Percentiles rank a stretch among this genome's conserved stretches.
These are phyloP conservation scores for Tryphoninae sp. DNA, from an alignment of 2,888 invertebrate genomes.

Conservation along the genomic window DNA sequence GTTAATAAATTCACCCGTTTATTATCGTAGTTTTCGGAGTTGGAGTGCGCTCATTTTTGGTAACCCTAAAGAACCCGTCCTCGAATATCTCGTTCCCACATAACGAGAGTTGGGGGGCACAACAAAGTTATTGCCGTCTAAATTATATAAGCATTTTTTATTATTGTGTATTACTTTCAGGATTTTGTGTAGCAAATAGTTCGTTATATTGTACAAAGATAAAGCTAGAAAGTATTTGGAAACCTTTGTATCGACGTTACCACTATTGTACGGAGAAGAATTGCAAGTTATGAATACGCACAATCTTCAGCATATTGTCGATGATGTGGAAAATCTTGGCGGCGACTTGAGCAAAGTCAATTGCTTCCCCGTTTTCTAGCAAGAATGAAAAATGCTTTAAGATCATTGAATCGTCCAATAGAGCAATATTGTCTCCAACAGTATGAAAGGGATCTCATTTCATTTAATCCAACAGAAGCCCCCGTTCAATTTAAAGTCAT, in stretches of 20 bases:
- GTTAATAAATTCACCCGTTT: too few species aligned
- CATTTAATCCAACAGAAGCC: background rate
- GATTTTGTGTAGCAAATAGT: constrained; percentile 27
- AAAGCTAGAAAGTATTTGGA: constrained; percentile 33
- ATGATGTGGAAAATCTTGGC: constrained; percentile 27
- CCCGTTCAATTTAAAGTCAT: background rate
- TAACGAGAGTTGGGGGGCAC: too few species aligned
- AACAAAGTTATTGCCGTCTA: too few species aligned
- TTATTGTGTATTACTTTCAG: background rate
- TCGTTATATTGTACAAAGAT: constrained; percentile 6
- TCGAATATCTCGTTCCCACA: too few species aligned
- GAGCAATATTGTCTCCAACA: constrained; percentile 34
- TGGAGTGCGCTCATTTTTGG: too few species aligned
- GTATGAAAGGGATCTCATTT: constrained; percentile 27
- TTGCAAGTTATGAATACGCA: constrained; percentile 25
- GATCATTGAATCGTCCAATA: constrained; percentile 14
- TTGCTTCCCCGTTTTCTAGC: constrained; percentile 38
- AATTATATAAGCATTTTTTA: too few species aligned
- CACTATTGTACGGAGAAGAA: constrained; percentile 20
- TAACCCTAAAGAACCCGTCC: too few species aligned
- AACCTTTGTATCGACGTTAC: constrained; percentile 11
- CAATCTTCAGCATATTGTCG: constrained; percentile 4
- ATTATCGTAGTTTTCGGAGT: too few species aligned
- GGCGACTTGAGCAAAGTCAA: constrained; percentile 34
- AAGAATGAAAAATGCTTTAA: background rate